A percentile compares a stretch with the other conserved stretches of the same genome.
Conservation (phyloP, 2,113 vertebrate species). For the Ivindomyrus marchei region DNA sequence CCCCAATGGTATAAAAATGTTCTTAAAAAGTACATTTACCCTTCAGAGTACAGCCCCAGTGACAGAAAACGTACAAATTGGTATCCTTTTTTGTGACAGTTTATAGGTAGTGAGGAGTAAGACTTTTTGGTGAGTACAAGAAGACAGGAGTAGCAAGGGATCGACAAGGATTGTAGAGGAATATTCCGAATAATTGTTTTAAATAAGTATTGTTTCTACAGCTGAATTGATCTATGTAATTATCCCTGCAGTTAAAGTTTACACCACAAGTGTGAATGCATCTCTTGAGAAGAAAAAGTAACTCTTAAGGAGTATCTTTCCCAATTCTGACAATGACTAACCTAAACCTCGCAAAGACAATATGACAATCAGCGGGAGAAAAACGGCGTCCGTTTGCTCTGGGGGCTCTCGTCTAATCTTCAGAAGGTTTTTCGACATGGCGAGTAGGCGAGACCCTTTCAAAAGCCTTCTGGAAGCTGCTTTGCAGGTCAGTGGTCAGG, state of each 20-base stretch:
- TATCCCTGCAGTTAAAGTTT: background rate
- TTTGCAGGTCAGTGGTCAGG: conserved; percentile 29
- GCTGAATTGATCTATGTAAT: background rate
- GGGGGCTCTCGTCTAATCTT: conserved; percentile 20
- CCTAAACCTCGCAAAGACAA: background rate
- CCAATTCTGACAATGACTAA: conserved; percentile 17
- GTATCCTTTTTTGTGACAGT: too few relatives aligned
- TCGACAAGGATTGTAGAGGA: background rate
- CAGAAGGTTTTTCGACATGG: conserved; percentile 15
- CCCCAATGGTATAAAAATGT: too few relatives aligned
- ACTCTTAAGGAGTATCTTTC: background rate
- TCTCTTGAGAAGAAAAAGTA: background rate
- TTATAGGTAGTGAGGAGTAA: background rate
- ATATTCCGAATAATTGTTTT: background rate
- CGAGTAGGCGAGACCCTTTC: conserved; percentile 16
- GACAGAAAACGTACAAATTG: too few relatives aligned
- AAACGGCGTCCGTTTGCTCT: background rate
- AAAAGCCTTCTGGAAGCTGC: conserved; percentile 5
- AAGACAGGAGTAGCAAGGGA: background rate
- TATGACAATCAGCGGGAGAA: background rate
- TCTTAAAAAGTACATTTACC: too few relatives aligned
- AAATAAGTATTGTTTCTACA: background rate
- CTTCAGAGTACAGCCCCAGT: too few relatives aligned
- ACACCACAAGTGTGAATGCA: background rate
- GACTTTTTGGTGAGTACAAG: background rate